phyloP scores from a whole-genome alignment of 92 coral and sea anemone genomes.

The Pocillopora meandrina region DNA sequence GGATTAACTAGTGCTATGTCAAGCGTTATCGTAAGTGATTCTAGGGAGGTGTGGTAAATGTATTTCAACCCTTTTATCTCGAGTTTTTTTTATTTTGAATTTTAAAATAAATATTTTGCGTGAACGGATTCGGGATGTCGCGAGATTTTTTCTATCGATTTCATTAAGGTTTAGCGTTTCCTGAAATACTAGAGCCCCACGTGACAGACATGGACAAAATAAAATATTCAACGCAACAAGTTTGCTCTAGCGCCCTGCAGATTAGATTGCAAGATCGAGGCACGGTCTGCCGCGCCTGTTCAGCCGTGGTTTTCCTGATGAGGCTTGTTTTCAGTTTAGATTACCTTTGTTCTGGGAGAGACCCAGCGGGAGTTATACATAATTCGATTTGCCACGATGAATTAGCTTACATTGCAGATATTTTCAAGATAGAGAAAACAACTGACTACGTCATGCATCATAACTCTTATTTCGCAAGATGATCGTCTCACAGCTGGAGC shows the following conservation, averaged over 20 bases:
- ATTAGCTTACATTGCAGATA: not conserved
- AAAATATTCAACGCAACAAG: not conserved
- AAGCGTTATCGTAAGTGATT: no score
- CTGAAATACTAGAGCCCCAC: conserved; percentile 3
- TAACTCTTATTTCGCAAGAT: no score
- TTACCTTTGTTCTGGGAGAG: conserved; percentile 70
- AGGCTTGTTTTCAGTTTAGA: not conserved
- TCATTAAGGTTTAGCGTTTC: not conserved
- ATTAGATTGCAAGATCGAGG: not conserved
- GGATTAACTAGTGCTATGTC: no score
- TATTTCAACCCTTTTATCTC: no score
- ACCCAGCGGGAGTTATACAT: conserved; percentile 28
- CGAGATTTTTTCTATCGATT: not conserved
- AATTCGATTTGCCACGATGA: not conserved
- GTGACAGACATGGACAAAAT: not conserved
- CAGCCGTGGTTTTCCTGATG: not conserved
- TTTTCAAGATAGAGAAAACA: not conserved
- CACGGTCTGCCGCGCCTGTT: not conserved
- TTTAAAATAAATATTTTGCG: no score
- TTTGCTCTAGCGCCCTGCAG: not conserved
- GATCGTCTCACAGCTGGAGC: no score
- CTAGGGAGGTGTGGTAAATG: no score
- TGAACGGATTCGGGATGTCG: no score
- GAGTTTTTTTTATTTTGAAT: no score
- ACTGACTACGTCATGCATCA: no score